These are phyloP conservation scores for Protobothrops flavoviridis DNA, from an alignment of 2,113 vertebrate genomes.

Conservation along the genomic window DNA sequence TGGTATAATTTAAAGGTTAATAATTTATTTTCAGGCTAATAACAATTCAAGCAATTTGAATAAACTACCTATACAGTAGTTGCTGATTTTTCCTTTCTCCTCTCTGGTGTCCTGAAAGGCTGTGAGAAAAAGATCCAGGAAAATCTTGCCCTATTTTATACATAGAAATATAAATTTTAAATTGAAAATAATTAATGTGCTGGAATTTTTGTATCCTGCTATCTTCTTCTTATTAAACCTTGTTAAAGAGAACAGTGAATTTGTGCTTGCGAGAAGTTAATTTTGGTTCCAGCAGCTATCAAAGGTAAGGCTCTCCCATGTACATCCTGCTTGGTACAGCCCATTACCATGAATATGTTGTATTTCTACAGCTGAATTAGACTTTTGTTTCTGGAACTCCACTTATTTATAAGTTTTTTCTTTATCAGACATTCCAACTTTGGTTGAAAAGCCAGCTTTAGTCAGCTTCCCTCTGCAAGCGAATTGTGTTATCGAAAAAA, in stretches of 20 bases:
- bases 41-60: background rate
- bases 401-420: too few species aligned
- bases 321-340: background rate
- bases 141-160: background rate
- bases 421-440: too few species aligned
- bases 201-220: background rate
- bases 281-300: background rate
- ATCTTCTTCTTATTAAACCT: background rate
- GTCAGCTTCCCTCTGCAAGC: too few species aligned
- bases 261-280: background rate
- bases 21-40: background rate
- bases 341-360: background rate
- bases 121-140: background rate
- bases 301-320: background rate
- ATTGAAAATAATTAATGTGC: background rate
- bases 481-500: background rate
- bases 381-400: background rate
- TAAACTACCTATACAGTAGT: background rate
- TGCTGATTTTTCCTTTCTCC: background rate
- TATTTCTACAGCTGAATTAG: background rate
- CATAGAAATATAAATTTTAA: background rate
- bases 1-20: constrained; percentile 25
- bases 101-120: background rate
- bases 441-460: too few species aligned
- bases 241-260: background rate